Percentiles rank a stretch among this genome's conserved stretches.
Conservation (phyloP, 1,140 invertebrate genomes). For the Hestina assimilis region DNA sequence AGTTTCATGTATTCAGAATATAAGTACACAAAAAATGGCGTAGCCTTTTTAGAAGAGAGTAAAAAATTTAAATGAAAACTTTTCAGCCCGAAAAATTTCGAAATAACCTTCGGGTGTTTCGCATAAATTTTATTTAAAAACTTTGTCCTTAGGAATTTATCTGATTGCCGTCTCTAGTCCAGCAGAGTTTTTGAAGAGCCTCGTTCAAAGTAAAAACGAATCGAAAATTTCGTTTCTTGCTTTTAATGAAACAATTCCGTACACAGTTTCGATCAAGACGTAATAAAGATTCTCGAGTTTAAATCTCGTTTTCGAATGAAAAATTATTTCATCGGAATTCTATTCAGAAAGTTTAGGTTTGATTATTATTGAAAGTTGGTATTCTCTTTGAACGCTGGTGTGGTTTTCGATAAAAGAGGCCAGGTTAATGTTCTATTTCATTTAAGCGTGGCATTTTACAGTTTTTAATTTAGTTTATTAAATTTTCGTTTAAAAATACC, state of each 20-base stretch:
- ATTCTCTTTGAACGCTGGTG: constrained; percentile 1
- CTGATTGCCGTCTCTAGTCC: constrained; percentile 48
- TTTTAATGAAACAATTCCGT: constrained; percentile 31
- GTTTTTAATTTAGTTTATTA: background rate
- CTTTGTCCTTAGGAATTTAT: constrained; percentile 42
- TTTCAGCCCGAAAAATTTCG: constrained; percentile 23
- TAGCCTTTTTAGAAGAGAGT: no score
- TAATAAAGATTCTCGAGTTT: constrained; percentile 31
- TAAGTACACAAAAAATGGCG: no score
- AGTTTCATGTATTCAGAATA: no score
- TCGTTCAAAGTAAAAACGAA: constrained; percentile 30
- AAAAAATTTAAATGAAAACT: no score
- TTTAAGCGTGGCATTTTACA: background rate
- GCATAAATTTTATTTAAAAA: constrained; percentile 53
- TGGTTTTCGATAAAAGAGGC: constrained; percentile 1
- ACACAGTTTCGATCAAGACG: constrained; percentile 29
- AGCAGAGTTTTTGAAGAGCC: constrained; percentile 45
- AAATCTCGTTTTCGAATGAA: constrained; percentile 23
- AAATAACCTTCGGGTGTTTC: constrained; percentile 31
- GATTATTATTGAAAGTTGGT: constrained; percentile 7
- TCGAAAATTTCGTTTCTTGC: constrained; percentile 25
- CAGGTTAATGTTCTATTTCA: constrained; percentile 7
- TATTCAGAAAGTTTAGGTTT: constrained; percentile 20
- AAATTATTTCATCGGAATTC: constrained; percentile 14
- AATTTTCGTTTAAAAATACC: no score